A percentile compares a stretch with the other conserved stretches of the same genome.
Evolutionary conservation across 2,113 vertebrate species (phyloP).

Genomic region (Panthera uncia): DNA sequence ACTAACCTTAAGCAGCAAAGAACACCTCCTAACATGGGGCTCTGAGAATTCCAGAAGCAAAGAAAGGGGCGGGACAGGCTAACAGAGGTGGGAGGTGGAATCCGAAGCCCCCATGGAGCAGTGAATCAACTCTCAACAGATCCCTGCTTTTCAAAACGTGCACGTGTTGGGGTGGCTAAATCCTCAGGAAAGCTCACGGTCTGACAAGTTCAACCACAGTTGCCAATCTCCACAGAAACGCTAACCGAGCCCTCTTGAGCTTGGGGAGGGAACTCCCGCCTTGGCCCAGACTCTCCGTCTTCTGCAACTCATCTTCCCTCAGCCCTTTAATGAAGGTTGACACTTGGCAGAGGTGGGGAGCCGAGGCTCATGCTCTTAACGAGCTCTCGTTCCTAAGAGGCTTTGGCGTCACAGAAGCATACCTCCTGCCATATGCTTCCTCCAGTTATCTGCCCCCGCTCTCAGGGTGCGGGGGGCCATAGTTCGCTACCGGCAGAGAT

Average conservation of each 20-base stretch:
- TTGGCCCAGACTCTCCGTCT: not conserved
- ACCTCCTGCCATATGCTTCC: not conserved
- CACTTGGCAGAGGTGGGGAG: conserved; percentile 38
- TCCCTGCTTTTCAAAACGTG: conserved; percentile 33
- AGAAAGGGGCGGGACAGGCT: not conserved
- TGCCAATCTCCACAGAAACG: not conserved
- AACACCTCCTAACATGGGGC: not conserved
- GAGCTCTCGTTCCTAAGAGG: conserved; percentile 61
- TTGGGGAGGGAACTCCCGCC: not conserved
- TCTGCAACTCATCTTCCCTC: conserved; percentile 61
- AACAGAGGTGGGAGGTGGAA: not conserved
- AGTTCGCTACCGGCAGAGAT: not conserved
- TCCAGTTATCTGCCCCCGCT: not conserved
- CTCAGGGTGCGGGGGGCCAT: not conserved
- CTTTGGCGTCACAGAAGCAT: not conserved
- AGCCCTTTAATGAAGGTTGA: conserved; percentile 77
- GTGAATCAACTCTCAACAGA: conserved; percentile 31
- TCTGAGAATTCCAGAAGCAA: not conserved
- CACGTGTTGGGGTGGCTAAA: not conserved
- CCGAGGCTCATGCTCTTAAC: not conserved
- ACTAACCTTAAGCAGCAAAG: not conserved
- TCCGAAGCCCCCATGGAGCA: not conserved
- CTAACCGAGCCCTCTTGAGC: conserved; percentile 3
- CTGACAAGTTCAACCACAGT: conserved; percentile 45
- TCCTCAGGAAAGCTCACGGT: not conserved